A percentile compares a stretch with the other conserved stretches of the same genome.
Conservation (phyloP, 2,797 vertebrate species). For the Catharus ustulatus region DNA sequence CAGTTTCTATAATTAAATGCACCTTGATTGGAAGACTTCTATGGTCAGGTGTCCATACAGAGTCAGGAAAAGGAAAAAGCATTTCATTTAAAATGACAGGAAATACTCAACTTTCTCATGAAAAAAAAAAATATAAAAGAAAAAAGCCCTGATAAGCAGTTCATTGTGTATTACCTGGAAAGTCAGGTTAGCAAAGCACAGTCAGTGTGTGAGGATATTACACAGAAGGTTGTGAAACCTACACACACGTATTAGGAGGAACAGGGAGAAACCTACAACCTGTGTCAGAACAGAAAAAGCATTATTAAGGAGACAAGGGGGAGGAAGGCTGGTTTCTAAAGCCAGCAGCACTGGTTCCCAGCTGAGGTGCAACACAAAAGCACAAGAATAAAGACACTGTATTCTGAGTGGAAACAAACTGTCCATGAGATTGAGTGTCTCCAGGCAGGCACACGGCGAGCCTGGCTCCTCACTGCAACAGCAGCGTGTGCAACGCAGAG, state of each 20-base stretch:
- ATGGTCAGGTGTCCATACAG: neutral
- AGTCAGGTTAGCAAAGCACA: neutral
- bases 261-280: neutral
- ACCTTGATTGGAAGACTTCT: neutral
- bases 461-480: neutral
- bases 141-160: neutral
- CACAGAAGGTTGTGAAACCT: neutral
- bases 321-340: neutral
- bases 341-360: neutral
- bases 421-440: neutral
- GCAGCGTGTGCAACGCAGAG: accelerated
- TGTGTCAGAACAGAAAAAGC: neutral
- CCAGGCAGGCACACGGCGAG: accelerated
- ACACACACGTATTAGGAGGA: neutral
- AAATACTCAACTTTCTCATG: neutral
- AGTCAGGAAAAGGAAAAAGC: neutral
- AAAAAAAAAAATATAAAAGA: neutral
- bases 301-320: neutral
- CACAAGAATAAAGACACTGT: neutral
- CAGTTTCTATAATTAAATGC: neutral
- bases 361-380: neutral
- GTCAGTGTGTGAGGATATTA: neutral
- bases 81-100: neutral
- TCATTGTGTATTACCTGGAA: neutral
- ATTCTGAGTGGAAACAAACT: neutral